Evolutionary conservation across 2,797 vertebrate genomes (phyloP), one percentile per base, ranked within the genome.

Genomic region (Characodon lateralis): DNA sequence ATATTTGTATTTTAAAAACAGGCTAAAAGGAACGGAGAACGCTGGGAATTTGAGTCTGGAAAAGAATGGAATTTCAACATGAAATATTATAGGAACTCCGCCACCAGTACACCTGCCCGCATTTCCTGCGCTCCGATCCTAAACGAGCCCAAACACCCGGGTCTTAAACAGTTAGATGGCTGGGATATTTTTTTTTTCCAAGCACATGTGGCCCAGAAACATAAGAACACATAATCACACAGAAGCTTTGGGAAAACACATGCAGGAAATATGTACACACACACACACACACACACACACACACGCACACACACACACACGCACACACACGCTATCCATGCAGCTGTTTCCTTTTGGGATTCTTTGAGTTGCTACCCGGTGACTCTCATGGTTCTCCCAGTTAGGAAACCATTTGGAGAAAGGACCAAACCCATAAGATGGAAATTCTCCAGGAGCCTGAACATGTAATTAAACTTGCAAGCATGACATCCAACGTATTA

Each of bases 271-370:
- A 76, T 82, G 72, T 59, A 84, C 65, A 79, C 80, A 79, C 78
- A 70, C 56, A 84, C 71, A 77, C 70, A 66, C 53, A 79, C 68
- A 71, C 63, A 76, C 75, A 71, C 77, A 76, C 65, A 74, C 75
- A 77, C 77, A 73, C 76, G 72, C 82, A 65, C 83, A 83, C 65
- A 79, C 80, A 79, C 78, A 70, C 56, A 84, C 71, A 77, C 70
- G 74, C 74, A 79, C 69, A 65, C 20, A 78, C n/a, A 26, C 73
- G 43, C n/a, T 71, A 82, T 76, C 86, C 80, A 63, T 83, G 87
- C 93, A 94, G 93, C 93, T 94, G 93, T 93, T 91, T 90, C 87
- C 88, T 89, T 89, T 73, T 75, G 86, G 88, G 85, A 94, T 92
- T 93, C 89, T 88, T 90, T 46, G 74, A 91, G 88, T 87, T 81